Conservation (phyloP, 2,113 vertebrate genomes). For the Heterotis niloticus region DNA sequence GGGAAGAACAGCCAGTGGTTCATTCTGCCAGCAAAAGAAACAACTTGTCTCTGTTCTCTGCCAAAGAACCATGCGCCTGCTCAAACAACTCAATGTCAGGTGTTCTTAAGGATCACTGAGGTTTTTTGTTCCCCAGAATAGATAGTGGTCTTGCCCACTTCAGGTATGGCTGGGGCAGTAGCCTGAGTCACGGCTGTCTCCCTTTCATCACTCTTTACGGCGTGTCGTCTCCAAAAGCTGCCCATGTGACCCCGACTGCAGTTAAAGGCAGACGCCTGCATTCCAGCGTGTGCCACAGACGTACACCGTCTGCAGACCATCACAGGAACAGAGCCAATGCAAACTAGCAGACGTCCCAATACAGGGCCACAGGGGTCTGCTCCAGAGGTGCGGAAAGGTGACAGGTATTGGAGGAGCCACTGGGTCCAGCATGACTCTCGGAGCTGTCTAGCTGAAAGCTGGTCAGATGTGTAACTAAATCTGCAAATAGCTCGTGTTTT, state of each 20-base stretch:
- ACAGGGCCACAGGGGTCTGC: background rate
- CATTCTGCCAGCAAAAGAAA: constrained; percentile 35
- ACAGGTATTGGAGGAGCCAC: background rate
- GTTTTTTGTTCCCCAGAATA: constrained; percentile 28
- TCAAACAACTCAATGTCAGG: constrained; percentile 4
- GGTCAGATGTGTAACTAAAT: background rate
- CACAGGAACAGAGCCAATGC: background rate
- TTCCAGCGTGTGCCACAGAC: background rate
- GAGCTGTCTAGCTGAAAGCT: too few relatives aligned
- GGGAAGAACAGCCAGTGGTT: constrained; percentile 29
- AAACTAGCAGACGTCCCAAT: background rate
- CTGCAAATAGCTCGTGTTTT: background rate
- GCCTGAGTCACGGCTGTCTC: background rate
- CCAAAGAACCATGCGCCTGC: constrained; percentile 12
- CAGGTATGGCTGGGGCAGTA: constrained; percentile 6
- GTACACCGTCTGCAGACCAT: constrained; percentile 1
- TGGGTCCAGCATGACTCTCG: background rate
- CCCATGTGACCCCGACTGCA: background rate
- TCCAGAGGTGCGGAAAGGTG: background rate
- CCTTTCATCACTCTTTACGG: background rate
- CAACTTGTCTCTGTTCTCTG: constrained; percentile 21
- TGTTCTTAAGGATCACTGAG: constrained; percentile 2
- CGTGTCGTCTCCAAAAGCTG: constrained; percentile 5
- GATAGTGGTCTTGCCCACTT: background rate
- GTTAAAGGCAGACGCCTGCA: constrained; percentile 13